These are phyloP conservation scores for Alexandromys fortis DNA, from an alignment of 2,113 vertebrate genomes.

Conservation along the genomic window DNA sequence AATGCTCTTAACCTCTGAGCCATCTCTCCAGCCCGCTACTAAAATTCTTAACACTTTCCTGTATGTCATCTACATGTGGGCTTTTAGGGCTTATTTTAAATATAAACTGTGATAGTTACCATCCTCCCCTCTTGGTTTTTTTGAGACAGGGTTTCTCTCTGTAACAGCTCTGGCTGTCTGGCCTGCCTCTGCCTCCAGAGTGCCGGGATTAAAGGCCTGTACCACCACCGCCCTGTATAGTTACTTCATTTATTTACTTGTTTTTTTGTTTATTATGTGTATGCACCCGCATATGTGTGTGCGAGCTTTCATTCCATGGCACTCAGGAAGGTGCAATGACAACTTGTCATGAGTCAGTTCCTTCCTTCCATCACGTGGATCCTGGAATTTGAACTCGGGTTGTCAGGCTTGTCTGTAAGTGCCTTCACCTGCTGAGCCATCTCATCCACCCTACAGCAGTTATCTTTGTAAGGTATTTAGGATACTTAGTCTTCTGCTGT, in stretches of 20 bases:
- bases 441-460: not conserved
- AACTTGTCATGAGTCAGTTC: not conserved
- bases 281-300: not conserved
- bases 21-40: too few species aligned
- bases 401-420: not conserved
- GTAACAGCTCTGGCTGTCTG: too few species aligned
- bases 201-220: too few species aligned
- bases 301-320: not conserved
- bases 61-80: not conserved
- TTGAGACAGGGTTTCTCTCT: too few species aligned
- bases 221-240: too few species aligned
- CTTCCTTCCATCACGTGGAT: not conserved
- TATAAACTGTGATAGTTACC: not conserved
- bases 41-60: not conserved
- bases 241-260: too few species aligned
- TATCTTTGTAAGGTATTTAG: not conserved
- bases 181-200: too few species aligned
- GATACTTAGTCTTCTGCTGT: not conserved
- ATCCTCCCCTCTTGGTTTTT: too few species aligned
- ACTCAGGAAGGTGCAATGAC: not conserved
- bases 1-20: too few species aligned
- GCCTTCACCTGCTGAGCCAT: not conserved
- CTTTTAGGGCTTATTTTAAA: not conserved
- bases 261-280: not conserved
- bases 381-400: not conserved